phyloP scores from a whole-genome alignment of 2,113 vertebrate species.

The Psephotus haematonotus region DNA sequence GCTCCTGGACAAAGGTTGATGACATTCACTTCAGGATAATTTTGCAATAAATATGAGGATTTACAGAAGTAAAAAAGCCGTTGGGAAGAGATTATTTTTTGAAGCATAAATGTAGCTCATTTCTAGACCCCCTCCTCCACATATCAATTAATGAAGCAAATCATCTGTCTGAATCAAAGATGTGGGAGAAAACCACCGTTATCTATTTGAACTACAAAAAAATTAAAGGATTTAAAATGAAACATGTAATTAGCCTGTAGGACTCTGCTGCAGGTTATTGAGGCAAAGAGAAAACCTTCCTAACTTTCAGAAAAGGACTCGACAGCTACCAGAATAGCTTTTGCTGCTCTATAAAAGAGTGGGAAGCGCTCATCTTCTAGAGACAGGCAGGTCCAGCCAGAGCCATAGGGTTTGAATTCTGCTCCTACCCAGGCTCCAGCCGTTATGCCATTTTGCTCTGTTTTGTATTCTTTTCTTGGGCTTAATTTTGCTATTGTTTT shows the following conservation, averaged over 20 bases:
- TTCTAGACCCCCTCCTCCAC: conserved; percentile 54
- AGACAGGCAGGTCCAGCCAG: background rate
- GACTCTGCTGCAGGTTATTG: conserved; percentile 66
- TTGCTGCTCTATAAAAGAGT: background rate
- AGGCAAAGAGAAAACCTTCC: background rate
- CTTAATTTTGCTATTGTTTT: background rate
- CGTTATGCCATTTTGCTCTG: background rate
- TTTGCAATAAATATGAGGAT: conserved; percentile 44
- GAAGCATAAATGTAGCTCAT: conserved; percentile 44
- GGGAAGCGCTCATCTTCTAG: background rate
- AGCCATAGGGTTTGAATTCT: background rate
- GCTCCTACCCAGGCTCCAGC: background rate
- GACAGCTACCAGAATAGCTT: conserved; percentile 24
- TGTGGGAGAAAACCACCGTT: conserved; percentile 63
- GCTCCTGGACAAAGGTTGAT: conserved; percentile 43
- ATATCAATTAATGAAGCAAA: conserved; percentile 62
- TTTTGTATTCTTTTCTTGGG: background rate
- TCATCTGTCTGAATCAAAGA: conserved; percentile 68
- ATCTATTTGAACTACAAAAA: conserved; percentile 69
- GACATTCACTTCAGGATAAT: conserved; percentile 40
- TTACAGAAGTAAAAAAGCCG: conserved; percentile 3
- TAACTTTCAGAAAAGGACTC: conserved; percentile 29
- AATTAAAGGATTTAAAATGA: conserved; percentile 60
- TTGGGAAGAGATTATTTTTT: conserved; percentile 16
- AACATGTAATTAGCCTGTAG: conserved; percentile 70